A percentile compares a stretch with the other conserved stretches of the same genome.
These are phyloP conservation scores for Ptilodon capucinus DNA, from an alignment of 2,888 invertebrate genomes.

Conservation along the genomic window DNA sequence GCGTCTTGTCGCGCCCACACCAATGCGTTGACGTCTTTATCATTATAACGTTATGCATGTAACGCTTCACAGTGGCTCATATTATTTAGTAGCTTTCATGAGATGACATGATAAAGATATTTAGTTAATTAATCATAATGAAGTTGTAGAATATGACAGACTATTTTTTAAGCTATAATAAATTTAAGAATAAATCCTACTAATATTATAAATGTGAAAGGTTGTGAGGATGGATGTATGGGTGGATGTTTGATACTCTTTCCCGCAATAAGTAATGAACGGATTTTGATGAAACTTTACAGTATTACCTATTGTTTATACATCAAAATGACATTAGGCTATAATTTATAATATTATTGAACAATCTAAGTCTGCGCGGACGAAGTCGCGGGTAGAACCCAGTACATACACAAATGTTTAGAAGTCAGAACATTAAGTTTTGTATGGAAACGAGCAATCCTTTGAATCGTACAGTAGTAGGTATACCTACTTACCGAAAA, in stretches of 20 bases:
- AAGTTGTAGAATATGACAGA: too few relatives aligned
- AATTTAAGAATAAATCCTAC: neutral
- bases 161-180: too few relatives aligned
- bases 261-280: too few relatives aligned
- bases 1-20: conserved; percentile 17
- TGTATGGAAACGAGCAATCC: neutral
- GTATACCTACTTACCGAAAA: conserved; percentile 26
- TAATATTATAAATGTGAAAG: too few relatives aligned
- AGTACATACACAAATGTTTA: neutral
- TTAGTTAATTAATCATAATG: neutral
- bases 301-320: too few relatives aligned
- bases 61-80: neutral
- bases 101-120: neutral
- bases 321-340: too few relatives aligned
- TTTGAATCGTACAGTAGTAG: neutral
- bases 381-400: too few relatives aligned
- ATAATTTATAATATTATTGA: too few relatives aligned
- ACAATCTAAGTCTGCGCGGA: too few relatives aligned
- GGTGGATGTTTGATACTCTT: too few relatives aligned
- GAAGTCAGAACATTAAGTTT: neutral
- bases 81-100: neutral
- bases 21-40: conserved; percentile 18
- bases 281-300: too few relatives aligned
- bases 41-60: conserved; percentile 9
- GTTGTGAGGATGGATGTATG: neutral